Base-by-base conservation (phyloP, 2,797 vertebrate genomes). In the Xenentodon cancila region DNA sequence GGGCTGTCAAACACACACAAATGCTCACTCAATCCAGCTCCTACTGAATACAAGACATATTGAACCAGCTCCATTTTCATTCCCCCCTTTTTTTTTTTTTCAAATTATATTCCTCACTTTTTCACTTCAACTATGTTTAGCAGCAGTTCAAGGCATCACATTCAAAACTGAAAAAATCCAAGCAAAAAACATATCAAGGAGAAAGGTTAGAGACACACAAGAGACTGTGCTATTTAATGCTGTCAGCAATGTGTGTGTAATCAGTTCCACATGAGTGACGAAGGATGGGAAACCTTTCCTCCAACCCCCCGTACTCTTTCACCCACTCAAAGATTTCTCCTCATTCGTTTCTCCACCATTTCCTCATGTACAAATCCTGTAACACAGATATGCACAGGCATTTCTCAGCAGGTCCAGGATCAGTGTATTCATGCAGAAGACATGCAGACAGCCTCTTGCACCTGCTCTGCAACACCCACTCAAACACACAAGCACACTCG, bases 361-460 rank as follows among this genome's bases (percentile, higher is more conserved):
- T 68, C 44, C 59, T 71, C 48, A 43, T 72, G 16, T 48, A 20
- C n/a, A 53, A 50, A 68, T 47, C 40, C 40, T 68, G 20, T 54
- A 40, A 55, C 21, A 61, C 57, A 59, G 58, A 59, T 40, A 79
- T 49, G 49, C 62, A 59, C 68, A 68, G 19, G 15, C 50, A 59
- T 71, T 75, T 81, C 75, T 77, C 71, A 73, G 84, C 77, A 76
- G 84, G 80, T 73, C 60, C 64, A 43, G 78, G 76, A 83, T 86
- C 72, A 81, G 82, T 82, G 77, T 79, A 75, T 45, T 71, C 76
- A 77, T 80, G 83, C 77, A 78, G 74, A 88, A 87, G 71, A 71
- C 73, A 80, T 63, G 49, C 79, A 88, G 68, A 73, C 64, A 56
- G 75, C 73, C 71, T 59, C 50, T 16, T 67, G 71, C 78, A 82